Conservation (phyloP, 2,888 invertebrate species). For the Hyppa rectilinea region DNA sequence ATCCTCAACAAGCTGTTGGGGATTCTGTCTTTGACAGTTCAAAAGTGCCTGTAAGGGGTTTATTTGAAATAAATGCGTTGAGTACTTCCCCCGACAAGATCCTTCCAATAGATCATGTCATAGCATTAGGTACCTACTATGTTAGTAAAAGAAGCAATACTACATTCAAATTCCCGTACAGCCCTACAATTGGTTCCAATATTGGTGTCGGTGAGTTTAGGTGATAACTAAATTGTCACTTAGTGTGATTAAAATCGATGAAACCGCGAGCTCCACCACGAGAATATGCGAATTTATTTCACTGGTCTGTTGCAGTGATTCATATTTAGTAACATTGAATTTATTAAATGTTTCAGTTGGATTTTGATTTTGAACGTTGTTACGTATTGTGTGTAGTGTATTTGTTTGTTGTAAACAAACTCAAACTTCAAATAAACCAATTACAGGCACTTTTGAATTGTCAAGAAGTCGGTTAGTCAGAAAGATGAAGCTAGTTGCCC, state of each 20-base stretch:
- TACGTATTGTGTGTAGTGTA: neutral
- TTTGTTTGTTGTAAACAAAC: too few relatives aligned
- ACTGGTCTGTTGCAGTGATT: conserved; percentile 27
- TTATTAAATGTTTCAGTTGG: neutral
- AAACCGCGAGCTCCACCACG: conserved; percentile 59
- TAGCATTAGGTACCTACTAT: too few relatives aligned
- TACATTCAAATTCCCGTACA: conserved; percentile 22
- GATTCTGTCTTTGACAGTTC: too few relatives aligned
- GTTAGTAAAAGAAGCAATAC: neutral
- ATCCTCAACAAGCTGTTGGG: too few relatives aligned
- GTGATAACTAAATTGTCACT: conserved; percentile 86
- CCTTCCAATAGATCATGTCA: too few relatives aligned
- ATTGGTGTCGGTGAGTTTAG: conserved; percentile 74
- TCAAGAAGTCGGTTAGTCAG: too few relatives aligned
- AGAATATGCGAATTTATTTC: conserved; percentile 48
- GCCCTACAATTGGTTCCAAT: conserved; percentile 64
- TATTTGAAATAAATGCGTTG: too few relatives aligned
- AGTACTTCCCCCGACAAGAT: too few relatives aligned
- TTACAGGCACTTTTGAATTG: too few relatives aligned
- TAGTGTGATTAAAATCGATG: conserved; percentile 84
- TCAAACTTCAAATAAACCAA: too few relatives aligned
- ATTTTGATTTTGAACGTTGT: neutral
- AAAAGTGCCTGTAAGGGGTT: too few relatives aligned
- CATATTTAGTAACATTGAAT: conserved; percentile 10
- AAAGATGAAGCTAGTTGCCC: too few relatives aligned